These are phyloP conservation scores for Syngnathus rostellatus DNA, from an alignment of 2,797 vertebrate species.

Conservation along the genomic window DNA sequence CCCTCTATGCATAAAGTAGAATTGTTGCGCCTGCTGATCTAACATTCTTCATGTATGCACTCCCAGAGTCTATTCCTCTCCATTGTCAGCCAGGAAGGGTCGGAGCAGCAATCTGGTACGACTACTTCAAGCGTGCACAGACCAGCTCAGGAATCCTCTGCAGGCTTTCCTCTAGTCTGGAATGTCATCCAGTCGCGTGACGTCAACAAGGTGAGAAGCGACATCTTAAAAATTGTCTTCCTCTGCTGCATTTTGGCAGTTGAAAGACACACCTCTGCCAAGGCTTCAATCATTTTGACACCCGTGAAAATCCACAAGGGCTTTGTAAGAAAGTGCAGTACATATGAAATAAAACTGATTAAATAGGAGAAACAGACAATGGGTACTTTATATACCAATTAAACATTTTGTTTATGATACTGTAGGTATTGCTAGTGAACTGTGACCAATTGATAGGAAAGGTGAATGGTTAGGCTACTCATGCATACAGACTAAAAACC, in stretches of 20 bases:
- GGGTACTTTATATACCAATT: no score
- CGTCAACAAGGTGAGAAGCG: conserved; percentile 36
- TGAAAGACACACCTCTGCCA: not conserved
- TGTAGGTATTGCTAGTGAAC: not conserved
- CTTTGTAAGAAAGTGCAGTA: no score
- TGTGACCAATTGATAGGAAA: not conserved
- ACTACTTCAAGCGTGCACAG: conserved; percentile 65
- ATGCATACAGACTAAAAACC: no score
- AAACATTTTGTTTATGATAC: not conserved
- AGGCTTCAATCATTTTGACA: not conserved
- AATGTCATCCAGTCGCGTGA: conserved; percentile 54
- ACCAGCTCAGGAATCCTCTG: conserved; percentile 68
- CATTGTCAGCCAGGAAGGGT: conserved; percentile 15
- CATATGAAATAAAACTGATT: no score
- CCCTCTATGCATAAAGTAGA: no score
- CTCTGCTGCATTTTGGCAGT: not conserved
- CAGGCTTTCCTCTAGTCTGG: conserved; percentile 41
- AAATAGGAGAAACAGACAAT: no score
- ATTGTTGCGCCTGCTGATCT: no score
- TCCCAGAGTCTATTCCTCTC: conserved; percentile 11
- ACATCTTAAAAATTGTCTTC: not conserved
- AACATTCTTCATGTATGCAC: not conserved
- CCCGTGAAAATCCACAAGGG: not conserved
- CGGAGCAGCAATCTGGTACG: conserved; percentile 64
- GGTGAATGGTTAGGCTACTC: not conserved